Evolutionary conservation across 2,113 vertebrate species (phyloP).

Genomic region (Pantherophis guttatus): DNA sequence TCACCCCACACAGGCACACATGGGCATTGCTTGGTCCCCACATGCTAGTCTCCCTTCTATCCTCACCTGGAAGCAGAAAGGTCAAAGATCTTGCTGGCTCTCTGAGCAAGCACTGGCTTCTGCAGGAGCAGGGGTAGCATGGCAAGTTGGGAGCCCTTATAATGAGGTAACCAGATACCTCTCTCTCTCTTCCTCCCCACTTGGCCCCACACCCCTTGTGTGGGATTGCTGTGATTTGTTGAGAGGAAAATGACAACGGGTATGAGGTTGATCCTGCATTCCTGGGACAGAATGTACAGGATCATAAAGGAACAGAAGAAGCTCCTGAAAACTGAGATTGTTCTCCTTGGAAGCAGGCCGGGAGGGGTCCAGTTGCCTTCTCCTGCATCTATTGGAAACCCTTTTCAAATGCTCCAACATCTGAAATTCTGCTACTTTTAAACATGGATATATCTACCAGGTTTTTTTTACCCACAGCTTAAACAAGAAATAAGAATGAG

Average conservation of each 20-base stretch:
- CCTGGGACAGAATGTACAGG: background rate
- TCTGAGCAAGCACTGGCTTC: background rate
- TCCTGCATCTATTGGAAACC: background rate
- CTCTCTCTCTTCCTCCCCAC: background rate
- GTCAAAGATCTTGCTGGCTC: background rate
- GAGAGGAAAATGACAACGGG: background rate
- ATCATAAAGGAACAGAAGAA: background rate
- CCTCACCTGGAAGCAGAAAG: background rate
- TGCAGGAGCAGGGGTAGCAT: background rate
- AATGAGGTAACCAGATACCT: conserved; percentile 21
- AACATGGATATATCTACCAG: background rate
- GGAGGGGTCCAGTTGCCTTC: background rate
- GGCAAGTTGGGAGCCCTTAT: conserved; percentile 4
- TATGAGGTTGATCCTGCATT: conserved; percentile 1
- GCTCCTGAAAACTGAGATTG: background rate
- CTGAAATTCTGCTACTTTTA: background rate
- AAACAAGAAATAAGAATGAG: background rate
- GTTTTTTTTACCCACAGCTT: background rate
- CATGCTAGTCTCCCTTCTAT: background rate
- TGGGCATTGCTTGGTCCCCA: background rate
- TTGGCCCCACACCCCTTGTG: background rate
- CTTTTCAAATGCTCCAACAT: background rate
- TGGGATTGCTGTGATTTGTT: background rate
- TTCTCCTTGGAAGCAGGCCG: background rate
- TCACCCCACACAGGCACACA: too few relatives aligned